Conservation (phyloP, 2,888 invertebrate genomes). For the Drosophila incognita region DNA sequence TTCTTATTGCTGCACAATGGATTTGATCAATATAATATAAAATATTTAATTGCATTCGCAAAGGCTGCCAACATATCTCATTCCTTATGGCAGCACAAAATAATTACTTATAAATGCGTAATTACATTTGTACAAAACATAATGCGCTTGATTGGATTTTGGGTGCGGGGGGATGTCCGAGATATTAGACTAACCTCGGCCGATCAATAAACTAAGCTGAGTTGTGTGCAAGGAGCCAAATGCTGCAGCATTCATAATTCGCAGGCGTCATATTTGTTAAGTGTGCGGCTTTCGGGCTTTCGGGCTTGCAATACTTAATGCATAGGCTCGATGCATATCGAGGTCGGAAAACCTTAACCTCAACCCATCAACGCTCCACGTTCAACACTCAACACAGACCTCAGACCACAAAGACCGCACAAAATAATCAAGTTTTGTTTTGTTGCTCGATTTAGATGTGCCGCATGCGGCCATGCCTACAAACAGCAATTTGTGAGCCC, state of each 20-base stretch:
- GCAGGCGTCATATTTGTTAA: constrained; percentile 70
- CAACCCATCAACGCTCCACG: constrained; percentile 6
- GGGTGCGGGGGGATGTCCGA: constrained; percentile 1
- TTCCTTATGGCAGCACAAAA: constrained; percentile 23
- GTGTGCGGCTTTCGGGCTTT: constrained; percentile 61
- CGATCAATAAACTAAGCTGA: constrained; percentile 42
- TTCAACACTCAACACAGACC: constrained; percentile 8
- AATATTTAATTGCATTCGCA: neutral
- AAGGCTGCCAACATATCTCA: constrained; percentile 1
- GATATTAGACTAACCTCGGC: constrained; percentile 23
- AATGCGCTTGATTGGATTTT: constrained; percentile 43
- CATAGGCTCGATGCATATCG: constrained; percentile 27
- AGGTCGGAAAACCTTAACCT: constrained; percentile 37
- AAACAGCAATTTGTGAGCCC: constrained; percentile 81
- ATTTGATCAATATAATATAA: neutral
- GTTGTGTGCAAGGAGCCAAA: constrained; percentile 3
- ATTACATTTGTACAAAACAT: constrained; percentile 31
- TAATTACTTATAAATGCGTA: constrained; percentile 36
- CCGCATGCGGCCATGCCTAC: constrained; percentile 78
- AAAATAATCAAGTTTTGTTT: constrained; percentile 85
- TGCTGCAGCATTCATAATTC: constrained; percentile 57
- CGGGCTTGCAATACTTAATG: constrained; percentile 65
- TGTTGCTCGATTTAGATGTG: constrained; percentile 83
- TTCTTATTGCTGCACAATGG: neutral
- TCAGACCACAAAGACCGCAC: constrained; percentile 68